phyloP scores from a whole-genome alignment of 2,113 vertebrate species.

The Periophthalmodon schlosseri region DNA sequence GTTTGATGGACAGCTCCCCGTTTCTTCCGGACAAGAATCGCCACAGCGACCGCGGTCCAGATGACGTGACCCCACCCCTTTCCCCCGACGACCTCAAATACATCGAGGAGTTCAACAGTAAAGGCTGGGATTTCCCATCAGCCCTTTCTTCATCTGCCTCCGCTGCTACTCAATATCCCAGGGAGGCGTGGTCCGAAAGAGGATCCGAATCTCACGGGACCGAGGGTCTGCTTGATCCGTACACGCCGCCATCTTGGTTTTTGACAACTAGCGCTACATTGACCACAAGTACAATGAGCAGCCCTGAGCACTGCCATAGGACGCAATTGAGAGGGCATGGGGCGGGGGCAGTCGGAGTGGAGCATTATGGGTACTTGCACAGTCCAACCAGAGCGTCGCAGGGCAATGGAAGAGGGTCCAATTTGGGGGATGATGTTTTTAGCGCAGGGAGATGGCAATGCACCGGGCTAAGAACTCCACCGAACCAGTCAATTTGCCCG shows the following conservation, averaged over 20 bases:
- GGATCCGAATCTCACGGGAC: slow-evolving; percentile 70
- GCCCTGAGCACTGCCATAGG: slow-evolving; percentile 89
- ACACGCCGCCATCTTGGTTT: slow-evolving; percentile 89
- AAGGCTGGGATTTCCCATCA: slow-evolving; percentile 86
- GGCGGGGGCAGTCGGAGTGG: slow-evolving; percentile 54
- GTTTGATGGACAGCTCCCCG: slow-evolving; percentile 95
- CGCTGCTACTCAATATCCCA: slow-evolving; percentile 57
- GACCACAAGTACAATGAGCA: slow-evolving; percentile 92
- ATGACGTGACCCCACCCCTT: slow-evolving; percentile 90
- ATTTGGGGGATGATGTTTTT: slow-evolving; percentile 80
- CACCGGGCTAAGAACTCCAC: slow-evolving; percentile 72
- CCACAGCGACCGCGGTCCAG: slow-evolving; percentile 73
- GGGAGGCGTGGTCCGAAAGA: slow-evolving; percentile 81
- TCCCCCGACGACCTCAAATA: slow-evolving; percentile 98
- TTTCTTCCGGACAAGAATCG: slow-evolving; percentile 92
- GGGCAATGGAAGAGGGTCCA: slow-evolving; percentile 82
- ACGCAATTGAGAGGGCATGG: slow-evolving; percentile 74
- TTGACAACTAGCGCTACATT: slow-evolving; percentile 94
- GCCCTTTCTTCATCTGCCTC: slow-evolving; percentile 20
- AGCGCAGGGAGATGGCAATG: slow-evolving; percentile 82
- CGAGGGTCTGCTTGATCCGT: slow-evolving; percentile 71
- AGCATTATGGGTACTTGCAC: slow-evolving; percentile 84
- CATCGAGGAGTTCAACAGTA: slow-evolving; percentile 94
- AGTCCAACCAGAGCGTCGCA: slow-evolving; percentile 74
- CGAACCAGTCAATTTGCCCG: slow-evolving; percentile 79